Evolutionary conservation across 2,797 vertebrate species (phyloP).

Genomic region (Lagorchestes hirsutus): DNA sequence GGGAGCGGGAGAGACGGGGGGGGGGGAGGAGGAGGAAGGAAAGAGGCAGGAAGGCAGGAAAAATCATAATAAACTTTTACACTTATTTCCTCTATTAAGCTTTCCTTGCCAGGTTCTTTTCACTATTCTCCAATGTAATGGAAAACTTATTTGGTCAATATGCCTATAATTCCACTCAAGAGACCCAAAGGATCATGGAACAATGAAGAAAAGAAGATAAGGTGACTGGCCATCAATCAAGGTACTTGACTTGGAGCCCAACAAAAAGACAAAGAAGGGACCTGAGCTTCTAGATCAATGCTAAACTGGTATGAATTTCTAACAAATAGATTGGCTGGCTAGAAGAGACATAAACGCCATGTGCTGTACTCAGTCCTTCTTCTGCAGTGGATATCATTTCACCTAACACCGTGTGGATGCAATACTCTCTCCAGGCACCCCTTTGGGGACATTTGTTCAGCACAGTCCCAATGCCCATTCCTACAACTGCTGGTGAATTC

Average conservation of each 20-base stretch:
- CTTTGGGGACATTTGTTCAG: conserved; percentile 32
- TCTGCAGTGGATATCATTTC: conserved; percentile 36
- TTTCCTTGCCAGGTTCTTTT: not conserved
- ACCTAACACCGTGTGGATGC: conserved; percentile 9
- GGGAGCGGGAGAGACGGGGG: not conserved
- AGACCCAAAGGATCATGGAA: not conserved
- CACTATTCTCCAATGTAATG: not conserved
- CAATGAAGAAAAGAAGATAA: too few species aligned
- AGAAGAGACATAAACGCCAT: too few species aligned
- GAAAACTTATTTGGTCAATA: not conserved
- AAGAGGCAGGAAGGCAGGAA: too few species aligned
- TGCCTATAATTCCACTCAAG: not conserved
- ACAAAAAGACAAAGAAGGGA: too few species aligned
- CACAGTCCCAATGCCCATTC: conserved; percentile 8
- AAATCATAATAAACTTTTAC: not conserved
- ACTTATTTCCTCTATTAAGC: not conserved
- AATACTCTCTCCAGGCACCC: not conserved
- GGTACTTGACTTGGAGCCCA: too few species aligned
- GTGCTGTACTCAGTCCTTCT: not conserved
- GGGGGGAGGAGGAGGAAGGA: too few species aligned
- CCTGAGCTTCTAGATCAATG: too few species aligned
- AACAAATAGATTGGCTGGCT: too few species aligned
- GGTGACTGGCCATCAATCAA: too few species aligned
- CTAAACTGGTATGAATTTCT: too few species aligned
- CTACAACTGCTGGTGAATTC: not conserved